Evolutionary conservation across 2,888 invertebrate genomes (phyloP).

Genomic region (Hipparchia semele): DNA sequence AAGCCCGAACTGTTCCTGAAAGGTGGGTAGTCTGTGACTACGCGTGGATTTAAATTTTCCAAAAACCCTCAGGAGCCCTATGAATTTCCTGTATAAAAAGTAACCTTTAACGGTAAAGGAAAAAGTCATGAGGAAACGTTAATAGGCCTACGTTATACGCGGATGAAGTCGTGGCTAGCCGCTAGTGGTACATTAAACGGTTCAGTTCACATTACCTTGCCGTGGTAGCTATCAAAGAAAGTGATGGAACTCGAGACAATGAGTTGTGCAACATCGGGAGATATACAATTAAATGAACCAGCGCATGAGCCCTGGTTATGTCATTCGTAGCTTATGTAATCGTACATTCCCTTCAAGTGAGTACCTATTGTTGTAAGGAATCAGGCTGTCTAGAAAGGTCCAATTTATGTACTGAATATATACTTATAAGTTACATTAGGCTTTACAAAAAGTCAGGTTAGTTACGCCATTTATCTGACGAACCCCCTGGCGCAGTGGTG

Average conservation of each 20-base stretch:
- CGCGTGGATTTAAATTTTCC: background rate
- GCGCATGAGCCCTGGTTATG: constrained; percentile 27
- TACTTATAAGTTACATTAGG: too few species aligned
- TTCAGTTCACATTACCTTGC: constrained; percentile 10
- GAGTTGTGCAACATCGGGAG: constrained; percentile 38
- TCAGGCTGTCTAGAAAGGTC: too few species aligned
- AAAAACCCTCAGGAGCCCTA: too few species aligned
- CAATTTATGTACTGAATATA: too few species aligned
- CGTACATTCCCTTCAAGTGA: constrained; percentile 25
- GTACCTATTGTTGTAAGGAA: background rate
- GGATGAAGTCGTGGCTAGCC: background rate
- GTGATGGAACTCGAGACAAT: constrained; percentile 38
- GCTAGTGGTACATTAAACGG: background rate
- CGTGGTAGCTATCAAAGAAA: constrained; percentile 34
- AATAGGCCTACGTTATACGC: background rate
- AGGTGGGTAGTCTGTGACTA: background rate
- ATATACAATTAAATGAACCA: constrained; percentile 37
- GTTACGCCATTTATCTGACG: too few species aligned
- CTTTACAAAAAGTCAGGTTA: too few species aligned
- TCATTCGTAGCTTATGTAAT: constrained; percentile 25
- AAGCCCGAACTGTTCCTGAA: too few species aligned
- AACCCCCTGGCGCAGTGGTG: too few species aligned
- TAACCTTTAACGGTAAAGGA: too few species aligned
- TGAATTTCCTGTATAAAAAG: too few species aligned
- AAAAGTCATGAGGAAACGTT: too few species aligned